Base-by-base conservation (phyloP, 1,140 invertebrate genomes). In the Acromyrmex charruanus region DNA sequence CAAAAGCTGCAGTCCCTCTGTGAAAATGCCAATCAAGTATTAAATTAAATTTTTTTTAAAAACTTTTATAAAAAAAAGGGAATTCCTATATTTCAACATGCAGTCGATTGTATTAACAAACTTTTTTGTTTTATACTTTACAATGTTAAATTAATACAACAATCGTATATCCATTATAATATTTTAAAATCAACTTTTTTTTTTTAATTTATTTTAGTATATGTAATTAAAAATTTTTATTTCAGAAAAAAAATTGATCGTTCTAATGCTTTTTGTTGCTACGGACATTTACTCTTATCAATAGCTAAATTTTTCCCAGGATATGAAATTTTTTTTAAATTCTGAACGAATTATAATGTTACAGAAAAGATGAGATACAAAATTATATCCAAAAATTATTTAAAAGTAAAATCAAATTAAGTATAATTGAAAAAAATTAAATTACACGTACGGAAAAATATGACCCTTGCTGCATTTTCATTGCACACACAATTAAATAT, bases 241-340 rank as follows among this genome's bases (percentile, higher is more conserved):
- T 84, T 35, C 18, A 35, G 28, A 74, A 25, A 25, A 25, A 25
- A 25, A 39, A 55, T 39, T 39, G n/a, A 21, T 31, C 49, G 16
- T n/a, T 58, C 18, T 28, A 61, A 51, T 51, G 10, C n/a, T 16
- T 51, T n/a, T 31, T 44, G 18, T 74, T 74, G 55, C 14, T 4
- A 49, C 39, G 58, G 25, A 21, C 39, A 12, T 10, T 74, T 74
- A 49, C 9, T 16, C 12, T 28, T 61, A 75, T 84, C 5, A 53
- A 84, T 75, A 44, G 39, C 18, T 59, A n/a, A 28, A 59, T 25
- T 61, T 51, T 21, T 21, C 63, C n/a, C 10, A 12, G 28, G 10
- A 16, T 28, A 39, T n/a, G 18, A 59, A 72, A 82, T 61, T 82
- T 74, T 61, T 16, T 25, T 44, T 49, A 58, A 81, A 82, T 82